Percentiles rank a stretch among this genome's conserved stretches.
Evolutionary conservation across 2,888 invertebrate species (phyloP).

Genomic region (Andrena camellia): DNA sequence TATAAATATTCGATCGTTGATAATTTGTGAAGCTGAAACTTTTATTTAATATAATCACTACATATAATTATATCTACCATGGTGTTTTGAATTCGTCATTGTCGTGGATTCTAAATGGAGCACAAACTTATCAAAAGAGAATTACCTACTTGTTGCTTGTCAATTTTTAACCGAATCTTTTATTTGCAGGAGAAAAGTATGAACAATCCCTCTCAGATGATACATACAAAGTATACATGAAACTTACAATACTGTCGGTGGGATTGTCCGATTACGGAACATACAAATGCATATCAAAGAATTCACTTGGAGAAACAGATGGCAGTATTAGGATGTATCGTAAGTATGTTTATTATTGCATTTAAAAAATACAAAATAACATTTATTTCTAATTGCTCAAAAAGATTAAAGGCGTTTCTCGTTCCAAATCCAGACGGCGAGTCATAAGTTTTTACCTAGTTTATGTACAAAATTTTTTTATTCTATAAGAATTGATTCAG

Average conservation of each 20-base stretch:
- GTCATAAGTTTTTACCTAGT: no score
- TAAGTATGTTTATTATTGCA: conserved; percentile 78
- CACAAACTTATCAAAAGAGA: background rate
- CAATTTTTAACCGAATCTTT: background rate
- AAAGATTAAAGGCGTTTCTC: background rate
- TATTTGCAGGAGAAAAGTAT: conserved; percentile 83
- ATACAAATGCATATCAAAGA: conserved; percentile 87
- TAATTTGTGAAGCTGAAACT: no score
- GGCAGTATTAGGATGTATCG: conserved; percentile 87
- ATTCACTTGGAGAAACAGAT: conserved; percentile 87
- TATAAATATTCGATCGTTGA: no score
- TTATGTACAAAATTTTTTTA: no score
- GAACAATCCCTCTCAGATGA: conserved; percentile 85
- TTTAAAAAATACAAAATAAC: background rate
- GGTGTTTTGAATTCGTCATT: no score
- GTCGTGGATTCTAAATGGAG: no score
- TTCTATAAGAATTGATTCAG: no score
- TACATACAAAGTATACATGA: conserved; percentile 86
- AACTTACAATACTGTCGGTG: conserved; percentile 85
- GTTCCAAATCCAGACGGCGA: no score
- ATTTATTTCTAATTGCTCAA: background rate
- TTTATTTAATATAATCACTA: no score
- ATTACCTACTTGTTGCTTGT: background rate
- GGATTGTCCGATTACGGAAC: conserved; percentile 85
- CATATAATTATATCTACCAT: no score